Percentiles rank a stretch among this genome's conserved stretches.
These are phyloP conservation scores for Pangasius krempfi DNA, from an alignment of 2,797 vertebrate species.

Conservation along the genomic window DNA sequence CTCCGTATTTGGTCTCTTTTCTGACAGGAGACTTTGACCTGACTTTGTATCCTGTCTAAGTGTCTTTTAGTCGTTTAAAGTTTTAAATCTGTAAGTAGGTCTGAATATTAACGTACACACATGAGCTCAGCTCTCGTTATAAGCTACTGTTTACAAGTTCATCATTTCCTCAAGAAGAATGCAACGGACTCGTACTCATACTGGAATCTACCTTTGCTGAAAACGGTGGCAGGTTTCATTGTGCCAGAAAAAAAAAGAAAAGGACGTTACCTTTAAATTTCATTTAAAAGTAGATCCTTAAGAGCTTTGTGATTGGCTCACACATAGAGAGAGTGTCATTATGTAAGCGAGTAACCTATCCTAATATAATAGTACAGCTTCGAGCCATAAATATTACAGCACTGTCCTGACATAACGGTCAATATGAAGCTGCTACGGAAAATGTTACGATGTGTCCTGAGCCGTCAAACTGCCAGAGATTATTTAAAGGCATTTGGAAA, in stretches of 20 bases:
- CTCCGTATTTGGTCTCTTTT: too few relatives aligned
- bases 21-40: too few relatives aligned
- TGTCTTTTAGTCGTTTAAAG: too few relatives aligned
- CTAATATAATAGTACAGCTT: not conserved
- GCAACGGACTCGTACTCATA: not conserved
- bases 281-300: not conserved
- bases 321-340: not conserved
- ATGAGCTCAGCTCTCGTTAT: too few relatives aligned
- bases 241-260: not conserved
- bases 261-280: too few relatives aligned
- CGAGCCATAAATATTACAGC: conserved; percentile 1
- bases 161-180: too few relatives aligned
- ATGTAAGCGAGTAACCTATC: not conserved
- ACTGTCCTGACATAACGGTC: not conserved
- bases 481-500: conserved; percentile 25
- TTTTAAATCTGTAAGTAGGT: too few relatives aligned
- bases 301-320: not conserved
- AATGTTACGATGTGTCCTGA: not conserved
- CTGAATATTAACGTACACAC: too few relatives aligned
- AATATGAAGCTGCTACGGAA: not conserved
- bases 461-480: not conserved
- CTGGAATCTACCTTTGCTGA: not conserved
- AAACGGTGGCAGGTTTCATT: not conserved
- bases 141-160: too few relatives aligned
- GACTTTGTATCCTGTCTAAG: too few relatives aligned